Percentiles rank a stretch among this genome's conserved stretches.
phyloP scores from a whole-genome alignment of 2,888 invertebrate genomes.

The Isoperla grammatica region DNA sequence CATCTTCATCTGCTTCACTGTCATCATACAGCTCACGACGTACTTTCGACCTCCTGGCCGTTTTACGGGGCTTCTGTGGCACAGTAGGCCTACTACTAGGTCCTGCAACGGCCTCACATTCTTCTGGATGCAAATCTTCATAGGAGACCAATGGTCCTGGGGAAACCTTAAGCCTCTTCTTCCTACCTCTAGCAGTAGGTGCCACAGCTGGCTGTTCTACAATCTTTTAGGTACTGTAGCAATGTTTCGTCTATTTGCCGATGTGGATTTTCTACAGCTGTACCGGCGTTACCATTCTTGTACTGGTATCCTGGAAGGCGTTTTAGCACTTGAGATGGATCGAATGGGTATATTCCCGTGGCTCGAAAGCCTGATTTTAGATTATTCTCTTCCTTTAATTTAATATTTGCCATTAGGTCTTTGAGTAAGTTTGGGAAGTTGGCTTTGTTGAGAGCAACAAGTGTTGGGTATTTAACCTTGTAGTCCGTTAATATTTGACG shows the following conservation, averaged over 20 bases:
- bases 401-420: neutral
- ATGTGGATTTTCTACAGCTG: neutral
- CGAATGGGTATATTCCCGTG: conserved; percentile 5
- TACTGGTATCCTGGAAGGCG: neutral
- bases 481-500: conserved; percentile 33
- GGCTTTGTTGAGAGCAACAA: conserved; percentile 3
- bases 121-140: neutral
- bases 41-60: neutral
- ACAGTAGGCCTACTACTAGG: neutral
- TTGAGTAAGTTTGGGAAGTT: conserved; percentile 12
- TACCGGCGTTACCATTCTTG: too few species aligned
- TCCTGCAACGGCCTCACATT: neutral
- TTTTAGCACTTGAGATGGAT: neutral
- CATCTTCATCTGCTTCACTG: neutral
- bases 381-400: conserved; percentile 2
- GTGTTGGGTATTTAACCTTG: conserved; percentile 27
- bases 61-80: neutral
- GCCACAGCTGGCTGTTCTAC: neutral
- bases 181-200: neutral
- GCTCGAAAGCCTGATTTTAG: conserved; percentile 5
- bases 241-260: neutral
- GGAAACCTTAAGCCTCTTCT: neutral
- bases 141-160: neutral
- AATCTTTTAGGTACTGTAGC: neutral
- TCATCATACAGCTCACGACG: too few species aligned